phyloP scores from a whole-genome alignment of 2,888 invertebrate species.

The Drosophila neutralis region DNA sequence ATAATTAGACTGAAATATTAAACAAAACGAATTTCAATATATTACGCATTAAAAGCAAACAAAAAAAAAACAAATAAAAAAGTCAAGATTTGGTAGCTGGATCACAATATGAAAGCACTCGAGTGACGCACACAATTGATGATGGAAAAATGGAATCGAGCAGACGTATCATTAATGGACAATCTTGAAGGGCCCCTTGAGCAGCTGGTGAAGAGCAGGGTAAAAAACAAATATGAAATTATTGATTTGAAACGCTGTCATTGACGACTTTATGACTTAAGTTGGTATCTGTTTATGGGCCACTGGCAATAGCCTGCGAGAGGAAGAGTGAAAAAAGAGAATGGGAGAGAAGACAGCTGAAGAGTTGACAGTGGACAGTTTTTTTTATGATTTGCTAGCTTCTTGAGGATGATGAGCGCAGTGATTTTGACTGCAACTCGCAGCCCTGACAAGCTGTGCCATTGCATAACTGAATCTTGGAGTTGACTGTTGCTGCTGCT shows the following conservation, averaged over 20 bases:
- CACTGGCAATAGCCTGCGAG: slow-evolving; percentile 24
- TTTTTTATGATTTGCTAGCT: slow-evolving; percentile 65
- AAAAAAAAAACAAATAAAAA: slow-evolving; percentile 1
- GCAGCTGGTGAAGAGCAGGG: slow-evolving; percentile 12
- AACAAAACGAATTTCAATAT: not conserved
- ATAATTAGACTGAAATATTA: not conserved
- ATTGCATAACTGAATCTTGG: slow-evolving; percentile 66
- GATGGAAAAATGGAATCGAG: slow-evolving; percentile 29
- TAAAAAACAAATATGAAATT: slow-evolving; percentile 57
- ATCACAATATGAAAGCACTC: slow-evolving; percentile 14
- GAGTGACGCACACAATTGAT: slow-evolving; percentile 27
- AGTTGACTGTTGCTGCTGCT: slow-evolving; percentile 14
- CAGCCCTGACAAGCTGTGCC: slow-evolving; percentile 51
- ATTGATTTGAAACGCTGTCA: slow-evolving; percentile 72
- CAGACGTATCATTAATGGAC: slow-evolving; percentile 45
- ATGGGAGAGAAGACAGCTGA: slow-evolving; percentile 53
- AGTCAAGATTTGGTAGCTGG: slow-evolving; percentile 10
- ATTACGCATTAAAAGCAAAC: not conserved
- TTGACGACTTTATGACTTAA: slow-evolving; percentile 71
- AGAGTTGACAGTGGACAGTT: slow-evolving; percentile 77
- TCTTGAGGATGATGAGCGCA: slow-evolving; percentile 56
- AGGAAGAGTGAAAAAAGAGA: slow-evolving; percentile 31
- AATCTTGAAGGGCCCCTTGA: slow-evolving; percentile 30
- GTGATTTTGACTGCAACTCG: slow-evolving; percentile 38
- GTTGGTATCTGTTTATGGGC: slow-evolving; percentile 64